Evolutionary conservation across 2,113 vertebrate genomes (phyloP), one percentile per base, ranked within the genome.

Genomic region (Melanotaenia duboulayi): DNA sequence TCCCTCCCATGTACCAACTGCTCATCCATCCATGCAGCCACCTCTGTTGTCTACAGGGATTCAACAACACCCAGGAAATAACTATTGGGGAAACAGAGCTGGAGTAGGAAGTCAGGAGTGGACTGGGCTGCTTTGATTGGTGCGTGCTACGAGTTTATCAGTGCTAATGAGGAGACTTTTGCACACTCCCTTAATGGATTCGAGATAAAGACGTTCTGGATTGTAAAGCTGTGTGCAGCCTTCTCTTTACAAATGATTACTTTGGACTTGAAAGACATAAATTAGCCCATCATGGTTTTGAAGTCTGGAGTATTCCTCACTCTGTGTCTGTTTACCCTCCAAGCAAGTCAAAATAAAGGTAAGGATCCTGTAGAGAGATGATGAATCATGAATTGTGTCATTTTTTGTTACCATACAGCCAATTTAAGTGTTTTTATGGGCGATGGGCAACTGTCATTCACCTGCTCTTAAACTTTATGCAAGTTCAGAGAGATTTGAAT

Each of bases 311-410:
- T 95, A 67, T 86, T 94, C 88, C 69, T 97, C 86, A 74, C 94
- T 74, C 84, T 96, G 89, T 91, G 95, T 90, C 94, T 96, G 81
- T 90, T 96, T 90, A 92, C 90, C 76, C 92, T 96, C 56, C 95
- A 96, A 88, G 90, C 94, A 91, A 94, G 92, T 87, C 93, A 88
- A 94, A 95, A 80, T 81, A 95, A 94, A 97, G 97, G 96, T 99
- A 95, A 95, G 95, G 87, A 42, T 32, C 70, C n/a, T 60, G 20
- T 22, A 37, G 20, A 35, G n/a, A 24, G 2, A 5, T 39, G 12
- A 65, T 46, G 23, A 11, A 44, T 58, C 48, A 1, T 24, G 13
- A 14, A 57, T 49, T 39, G 50, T 55, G 39, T 19, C 25, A 13
- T 11, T 12, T 12, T 44, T 44, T 11, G 32, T 46, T 19, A 40